Evolutionary conservation across 2,888 invertebrate species (phyloP), one percentile per base, ranked within the genome.

Genomic region (Ctenicera cuprea): DNA sequence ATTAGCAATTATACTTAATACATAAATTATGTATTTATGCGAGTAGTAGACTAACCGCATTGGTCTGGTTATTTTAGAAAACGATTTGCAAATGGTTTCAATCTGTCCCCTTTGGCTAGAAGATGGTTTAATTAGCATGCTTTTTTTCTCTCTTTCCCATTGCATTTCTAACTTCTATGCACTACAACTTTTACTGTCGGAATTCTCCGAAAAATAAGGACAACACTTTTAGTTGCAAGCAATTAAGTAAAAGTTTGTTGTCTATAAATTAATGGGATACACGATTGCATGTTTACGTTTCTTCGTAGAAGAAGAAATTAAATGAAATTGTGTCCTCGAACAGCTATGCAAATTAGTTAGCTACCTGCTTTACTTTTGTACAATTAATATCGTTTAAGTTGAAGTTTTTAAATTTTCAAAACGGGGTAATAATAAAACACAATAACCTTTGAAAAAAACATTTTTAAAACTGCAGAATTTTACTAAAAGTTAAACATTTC

Each of bases 161-260:
- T 48, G 50, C 50, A 48, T 48, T 48, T 16, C 9, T 16, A 48
- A 38, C 14, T 50, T 4, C 45, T 9, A 18, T 50, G 20, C 20
- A 22, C 3, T 12, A 50, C 12, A 50, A 50, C 50, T 50, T 50
- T 50, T 50, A 50, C 50, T 50, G 22, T 3, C 9, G 50, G 22
- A 50, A 50, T 50, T 50, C 18, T 20, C n/a, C 18, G 9, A 45
- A 50, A 48, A 22, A 50, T 50, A 50, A 50, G 50, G 50, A 50
- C 33, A 33, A 33, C 50, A 50, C 20, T 50, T 50, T 50, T 50
- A 22, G 50, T 20, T 22, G 12, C 20, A 22, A 22, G 11, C 3
- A 50, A 50, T 22, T 22, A 1, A 50, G 50, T 50, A 50, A 50
- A 50, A 50, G 50, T 50, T 50, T 22, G 16, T 48, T 48, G 16